Conservation (phyloP, 1,140 invertebrate genomes). For the Holotrichia oblita region DNA sequence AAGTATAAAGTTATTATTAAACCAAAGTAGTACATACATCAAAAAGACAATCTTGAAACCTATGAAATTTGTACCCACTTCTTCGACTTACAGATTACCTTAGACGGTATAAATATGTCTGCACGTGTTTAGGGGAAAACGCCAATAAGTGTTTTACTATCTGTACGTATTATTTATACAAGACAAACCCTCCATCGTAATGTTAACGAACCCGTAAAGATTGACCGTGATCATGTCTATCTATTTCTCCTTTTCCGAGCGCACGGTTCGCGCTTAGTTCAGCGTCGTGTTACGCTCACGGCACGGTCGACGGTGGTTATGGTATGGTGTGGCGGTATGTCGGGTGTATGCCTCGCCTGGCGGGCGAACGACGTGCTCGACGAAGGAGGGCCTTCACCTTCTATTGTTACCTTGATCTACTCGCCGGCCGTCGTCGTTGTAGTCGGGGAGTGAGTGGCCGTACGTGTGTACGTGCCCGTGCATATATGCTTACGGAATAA, state of each 20-base stretch:
- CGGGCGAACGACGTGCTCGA: not conserved
- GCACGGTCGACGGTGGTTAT: not conserved
- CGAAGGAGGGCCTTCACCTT: constrained; percentile 29
- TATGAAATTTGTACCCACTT: too few species aligned
- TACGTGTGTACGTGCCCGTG: constrained; percentile 11
- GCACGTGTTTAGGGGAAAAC: too few species aligned
- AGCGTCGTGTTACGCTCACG: not conserved
- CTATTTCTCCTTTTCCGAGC: constrained; percentile 18
- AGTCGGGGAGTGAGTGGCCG: not conserved
- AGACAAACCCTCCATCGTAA: not conserved
- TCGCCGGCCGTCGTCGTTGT: constrained; percentile 18
- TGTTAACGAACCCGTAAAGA: constrained; percentile 30
- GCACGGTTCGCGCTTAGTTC: not conserved
- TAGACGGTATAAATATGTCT: too few species aligned
- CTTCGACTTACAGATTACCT: too few species aligned
- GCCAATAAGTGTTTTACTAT: too few species aligned
- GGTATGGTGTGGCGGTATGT: too few species aligned
- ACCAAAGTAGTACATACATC: too few species aligned
- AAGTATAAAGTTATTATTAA: too few species aligned
- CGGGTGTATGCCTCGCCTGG: too few species aligned
- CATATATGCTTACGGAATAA: not conserved
- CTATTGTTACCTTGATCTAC: constrained; percentile 34
- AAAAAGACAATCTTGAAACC: too few species aligned
- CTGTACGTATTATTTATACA: too few species aligned
- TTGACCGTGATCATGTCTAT: constrained; percentile 20